Base-by-base conservation (phyloP, 2,888 invertebrate species). In the Lapara coniferarum region DNA sequence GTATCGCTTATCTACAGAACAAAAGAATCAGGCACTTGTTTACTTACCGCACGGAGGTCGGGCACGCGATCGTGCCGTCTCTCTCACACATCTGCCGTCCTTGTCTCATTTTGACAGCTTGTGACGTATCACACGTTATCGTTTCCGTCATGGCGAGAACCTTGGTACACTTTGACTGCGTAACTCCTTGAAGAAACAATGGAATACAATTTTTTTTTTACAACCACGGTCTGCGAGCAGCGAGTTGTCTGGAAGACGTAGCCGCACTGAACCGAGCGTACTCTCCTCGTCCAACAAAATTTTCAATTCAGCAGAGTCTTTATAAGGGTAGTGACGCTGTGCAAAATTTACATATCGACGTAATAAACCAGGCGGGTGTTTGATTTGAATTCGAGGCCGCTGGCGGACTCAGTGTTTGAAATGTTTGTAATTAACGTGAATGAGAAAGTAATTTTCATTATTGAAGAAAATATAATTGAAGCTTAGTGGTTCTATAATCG, bases 241-340 rank as follows among this genome's bases (percentile, higher is more conserved):
- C 86, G 89, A 85, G 88, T 90, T 89, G 88, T 82, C 91, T 93
- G 93, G 92, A 92, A 92, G 93, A 90, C 93, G 91, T 91, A 78
- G 90, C 87, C 83, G 82, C 85, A 93, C 93, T 93, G 92, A 88
- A 90, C 86, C 90, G 81, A 85, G 86, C 86, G 84, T 86, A 85
- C 87, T 89, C 90, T 89, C 87, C 58, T 87, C 89, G 90, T 89
- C 90, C 89, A 88, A 90, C 91, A 88, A 91, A 92, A 93, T 93
- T 93, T 93, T 93, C 92, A 92, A 93, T 93, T 93, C 93, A 93
- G 90, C 91, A 89, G 90, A 92, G 92, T 89, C 92, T 93, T 91
- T 93, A 91, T 93, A 92, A 93, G 93, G 92, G 93, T 92, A 93
- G 93, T 93, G 92, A 92, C 92, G 93, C 88, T 88, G 89, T 89